A percentile compares a stretch with the other conserved stretches of the same genome.
Evolutionary conservation across 2,113 vertebrate species (phyloP).

Genomic region (Stigmatopora nigra): DNA sequence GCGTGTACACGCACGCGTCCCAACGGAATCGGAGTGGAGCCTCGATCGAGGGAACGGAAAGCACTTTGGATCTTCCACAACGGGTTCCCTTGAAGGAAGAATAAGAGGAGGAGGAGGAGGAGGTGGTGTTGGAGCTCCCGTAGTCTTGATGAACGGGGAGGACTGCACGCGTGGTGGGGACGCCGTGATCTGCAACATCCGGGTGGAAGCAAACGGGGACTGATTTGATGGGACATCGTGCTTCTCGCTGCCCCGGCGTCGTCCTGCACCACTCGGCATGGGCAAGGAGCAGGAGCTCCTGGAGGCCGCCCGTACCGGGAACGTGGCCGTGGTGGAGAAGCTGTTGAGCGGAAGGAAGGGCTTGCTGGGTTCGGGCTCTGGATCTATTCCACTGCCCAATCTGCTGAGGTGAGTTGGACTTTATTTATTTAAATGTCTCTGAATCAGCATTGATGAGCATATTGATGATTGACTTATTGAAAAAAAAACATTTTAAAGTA

Average conservation of each 20-base stretch:
- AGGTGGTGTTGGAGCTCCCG: conserved; percentile 12
- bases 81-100: not conserved
- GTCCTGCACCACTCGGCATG: conserved; percentile 72
- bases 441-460: too few species aligned
- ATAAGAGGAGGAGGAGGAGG: not conserved
- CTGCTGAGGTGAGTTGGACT: conserved; percentile 82
- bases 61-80: conserved; percentile 26
- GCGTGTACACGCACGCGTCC: conserved; percentile 2
- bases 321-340: conserved; percentile 94
- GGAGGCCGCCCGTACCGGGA: conserved; percentile 94
- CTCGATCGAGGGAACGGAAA: conserved; percentile 1
- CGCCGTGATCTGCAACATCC: conserved; percentile 41
- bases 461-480: too few species aligned
- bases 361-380: conserved; percentile 88
- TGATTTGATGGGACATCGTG: conserved; percentile 48
- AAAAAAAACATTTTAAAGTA: too few species aligned
- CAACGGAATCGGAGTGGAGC: not conserved
- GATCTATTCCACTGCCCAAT: conserved; percentile 87
- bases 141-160: conserved; percentile 33
- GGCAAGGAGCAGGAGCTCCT: conserved; percentile 97
- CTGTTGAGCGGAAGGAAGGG: conserved; percentile 90
- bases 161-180: conserved; percentile 7
- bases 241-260: conserved; percentile 38
- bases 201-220: conserved; percentile 12
- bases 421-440: not conserved